Evolutionary conservation across 2,113 vertebrate species (phyloP).

Genomic region (Zosterops hypoxanthus): DNA sequence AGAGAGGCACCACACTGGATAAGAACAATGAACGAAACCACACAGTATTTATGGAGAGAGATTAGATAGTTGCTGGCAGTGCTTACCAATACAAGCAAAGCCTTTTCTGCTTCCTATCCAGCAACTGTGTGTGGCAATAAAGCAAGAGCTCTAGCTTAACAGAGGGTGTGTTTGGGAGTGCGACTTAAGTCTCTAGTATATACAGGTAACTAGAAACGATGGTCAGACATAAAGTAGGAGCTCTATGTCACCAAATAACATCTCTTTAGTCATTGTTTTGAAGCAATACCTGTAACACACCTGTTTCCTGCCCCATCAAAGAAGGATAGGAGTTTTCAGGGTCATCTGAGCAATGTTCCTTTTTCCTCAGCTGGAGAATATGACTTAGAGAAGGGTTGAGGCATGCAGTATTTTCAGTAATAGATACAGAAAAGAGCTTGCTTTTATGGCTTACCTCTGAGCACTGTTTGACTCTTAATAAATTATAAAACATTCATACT

Average conservation of each 20-base stretch:
- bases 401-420: not conserved
- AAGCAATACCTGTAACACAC: fast-evolving
- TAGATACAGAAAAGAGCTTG: not conserved
- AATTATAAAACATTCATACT: constrained; percentile 20
- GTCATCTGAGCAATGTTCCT: fast-evolving
- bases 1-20: not conserved
- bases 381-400: not conserved
- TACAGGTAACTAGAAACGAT: not conserved
- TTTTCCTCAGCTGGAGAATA: not conserved
- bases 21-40: not conserved
- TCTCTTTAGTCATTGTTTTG: not conserved
- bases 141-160: not conserved
- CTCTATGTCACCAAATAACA: not conserved
- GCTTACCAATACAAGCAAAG: not conserved
- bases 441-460: not conserved
- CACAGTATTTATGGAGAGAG: not conserved
- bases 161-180: not conserved
- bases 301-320: not conserved
- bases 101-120: not conserved
- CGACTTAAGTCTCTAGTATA: not conserved
- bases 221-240: not conserved
- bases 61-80: not conserved
- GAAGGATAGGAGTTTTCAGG: not conserved
- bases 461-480: not conserved
- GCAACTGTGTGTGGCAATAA: not conserved